Percentiles rank a stretch among this genome's conserved stretches.
Evolutionary conservation across 1,140 invertebrate species (phyloP).

Genomic region (Portunus trituberculatus): DNA sequence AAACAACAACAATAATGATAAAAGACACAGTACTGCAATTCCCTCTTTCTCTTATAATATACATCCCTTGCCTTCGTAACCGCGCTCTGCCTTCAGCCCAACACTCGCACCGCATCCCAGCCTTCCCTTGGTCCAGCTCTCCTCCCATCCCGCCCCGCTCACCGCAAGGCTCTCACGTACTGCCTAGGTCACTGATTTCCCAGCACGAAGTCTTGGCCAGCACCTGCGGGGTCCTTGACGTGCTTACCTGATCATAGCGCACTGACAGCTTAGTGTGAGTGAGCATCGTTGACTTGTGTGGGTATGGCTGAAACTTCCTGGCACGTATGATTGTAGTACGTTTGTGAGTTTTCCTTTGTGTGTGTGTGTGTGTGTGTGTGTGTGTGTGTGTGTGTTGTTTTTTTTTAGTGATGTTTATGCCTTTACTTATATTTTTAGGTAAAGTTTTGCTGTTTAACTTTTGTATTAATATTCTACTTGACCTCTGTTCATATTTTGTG

Average conservation of each 20-base stretch:
- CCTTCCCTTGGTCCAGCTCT: too few relatives aligned
- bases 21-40: too few relatives aligned
- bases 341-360: background rate
- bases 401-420: too few relatives aligned
- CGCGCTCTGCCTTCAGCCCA: background rate
- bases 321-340: background rate
- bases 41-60: too few relatives aligned
- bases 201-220: background rate
- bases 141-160: background rate
- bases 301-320: background rate
- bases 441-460: too few relatives aligned
- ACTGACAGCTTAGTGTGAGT: background rate
- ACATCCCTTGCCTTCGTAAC: too few relatives aligned
- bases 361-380: conserved; percentile 11
- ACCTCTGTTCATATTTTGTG: too few relatives aligned
- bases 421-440: too few relatives aligned
- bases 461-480: too few relatives aligned
- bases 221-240: background rate
- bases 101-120: background rate
- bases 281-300: background rate
- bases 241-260: background rate
- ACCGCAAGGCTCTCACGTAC: background rate
- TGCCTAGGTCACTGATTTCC: background rate
- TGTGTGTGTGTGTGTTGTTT: conserved; percentile 2
- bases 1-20: too few relatives aligned